phyloP scores from a whole-genome alignment of 2,888 invertebrate genomes.

The Ophion ventricosus region DNA sequence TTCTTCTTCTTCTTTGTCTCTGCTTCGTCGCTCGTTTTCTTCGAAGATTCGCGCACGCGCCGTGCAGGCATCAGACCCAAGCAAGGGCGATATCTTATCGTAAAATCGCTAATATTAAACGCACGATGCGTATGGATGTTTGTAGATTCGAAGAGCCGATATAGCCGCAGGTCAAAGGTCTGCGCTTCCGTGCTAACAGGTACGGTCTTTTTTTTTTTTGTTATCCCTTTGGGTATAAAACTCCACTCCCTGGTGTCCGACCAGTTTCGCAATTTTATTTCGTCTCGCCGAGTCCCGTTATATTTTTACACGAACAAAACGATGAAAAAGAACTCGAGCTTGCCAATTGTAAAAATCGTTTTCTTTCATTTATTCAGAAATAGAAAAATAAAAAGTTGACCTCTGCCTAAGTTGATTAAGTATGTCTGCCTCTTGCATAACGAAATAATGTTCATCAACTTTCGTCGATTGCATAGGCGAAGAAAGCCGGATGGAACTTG shows the following conservation, averaged over 20 bases:
- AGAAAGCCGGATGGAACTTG: too few species aligned
- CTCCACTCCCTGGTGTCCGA: neutral
- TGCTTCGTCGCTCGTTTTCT: slow-evolving; percentile 7
- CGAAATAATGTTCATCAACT: too few species aligned
- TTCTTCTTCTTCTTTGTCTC: slow-evolving; percentile 11
- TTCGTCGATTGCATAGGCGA: too few species aligned
- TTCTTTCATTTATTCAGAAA: too few species aligned
- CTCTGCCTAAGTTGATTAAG: too few species aligned
- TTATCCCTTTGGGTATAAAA: too few species aligned
- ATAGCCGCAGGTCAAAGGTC: slow-evolving; percentile 64
- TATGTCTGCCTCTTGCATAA: too few species aligned
- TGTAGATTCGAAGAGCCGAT: slow-evolving; percentile 53
- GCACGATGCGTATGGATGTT: slow-evolving; percentile 42
- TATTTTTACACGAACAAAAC: too few species aligned
- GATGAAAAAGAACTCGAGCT: too few species aligned
- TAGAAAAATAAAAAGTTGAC: too few species aligned
- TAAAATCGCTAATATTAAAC: slow-evolving; percentile 63
- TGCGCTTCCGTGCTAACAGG: slow-evolving; percentile 58
- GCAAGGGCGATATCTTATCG: slow-evolving; percentile 58
- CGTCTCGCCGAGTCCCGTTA: too few species aligned
- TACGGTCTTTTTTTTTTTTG: neutral
- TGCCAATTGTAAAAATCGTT: too few species aligned
- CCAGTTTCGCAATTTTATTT: neutral
- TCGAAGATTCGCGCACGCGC: slow-evolving; percentile 31
- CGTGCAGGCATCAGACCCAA: slow-evolving; percentile 19